Evolutionary conservation across 2,113 vertebrate genomes (phyloP).

Genomic region (Jacana jacana): DNA sequence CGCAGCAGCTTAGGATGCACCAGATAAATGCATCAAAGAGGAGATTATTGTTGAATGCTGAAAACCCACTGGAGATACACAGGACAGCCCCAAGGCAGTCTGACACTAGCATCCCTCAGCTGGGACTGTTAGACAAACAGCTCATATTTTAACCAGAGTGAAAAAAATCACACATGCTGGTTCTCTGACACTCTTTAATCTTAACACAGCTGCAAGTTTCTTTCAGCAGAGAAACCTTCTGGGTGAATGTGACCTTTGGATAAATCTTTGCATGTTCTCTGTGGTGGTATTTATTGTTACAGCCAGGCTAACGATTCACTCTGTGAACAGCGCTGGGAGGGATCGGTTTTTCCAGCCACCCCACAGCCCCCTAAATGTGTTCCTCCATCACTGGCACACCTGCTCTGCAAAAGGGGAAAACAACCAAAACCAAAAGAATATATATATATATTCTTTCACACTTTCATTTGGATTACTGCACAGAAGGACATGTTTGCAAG

Average conservation of each 20-base stretch:
- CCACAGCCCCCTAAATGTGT: not conserved
- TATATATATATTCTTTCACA: not conserved
- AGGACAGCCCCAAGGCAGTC: slow-evolving; percentile 12
- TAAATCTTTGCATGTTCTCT: slow-evolving; percentile 10
- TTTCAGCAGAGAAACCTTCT: slow-evolving; percentile 10
- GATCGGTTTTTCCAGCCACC: not conserved
- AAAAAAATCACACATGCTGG: slow-evolving; percentile 19
- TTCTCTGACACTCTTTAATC: slow-evolving; percentile 39
- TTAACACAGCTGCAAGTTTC: slow-evolving; percentile 26
- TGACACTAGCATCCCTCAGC: slow-evolving; percentile 34
- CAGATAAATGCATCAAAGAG: slow-evolving; percentile 38
- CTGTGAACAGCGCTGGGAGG: not conserved
- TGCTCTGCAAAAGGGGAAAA: not conserved
- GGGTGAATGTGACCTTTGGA: slow-evolving; percentile 10
- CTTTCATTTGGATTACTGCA: not conserved
- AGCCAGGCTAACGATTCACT: slow-evolving; percentile 17
- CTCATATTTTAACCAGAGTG: slow-evolving; percentile 46
- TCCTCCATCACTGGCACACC: not conserved
- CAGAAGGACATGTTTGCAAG: not conserved
- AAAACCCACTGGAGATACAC: slow-evolving; percentile 26
- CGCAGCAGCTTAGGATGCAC: not conserved
- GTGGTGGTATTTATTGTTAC: not conserved
- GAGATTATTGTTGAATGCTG: not conserved
- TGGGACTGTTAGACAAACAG: slow-evolving; percentile 46
- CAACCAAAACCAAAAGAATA: not conserved